phyloP scores from a whole-genome alignment of 2,888 invertebrate genomes.

The Clivina fossor region DNA sequence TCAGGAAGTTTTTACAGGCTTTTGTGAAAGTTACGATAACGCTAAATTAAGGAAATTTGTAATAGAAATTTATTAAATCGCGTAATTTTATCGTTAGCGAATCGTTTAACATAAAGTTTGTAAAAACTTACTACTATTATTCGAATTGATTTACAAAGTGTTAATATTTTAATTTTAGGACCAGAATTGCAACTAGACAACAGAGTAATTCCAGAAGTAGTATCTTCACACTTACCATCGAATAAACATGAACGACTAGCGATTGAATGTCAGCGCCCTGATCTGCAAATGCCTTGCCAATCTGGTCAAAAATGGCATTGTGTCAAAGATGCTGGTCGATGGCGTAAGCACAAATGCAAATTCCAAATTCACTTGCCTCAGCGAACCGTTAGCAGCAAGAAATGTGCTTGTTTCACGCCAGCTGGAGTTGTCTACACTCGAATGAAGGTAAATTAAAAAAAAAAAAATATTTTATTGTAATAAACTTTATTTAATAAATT shows the following conservation, averaged over 20 bases:
- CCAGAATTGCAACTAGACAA: slow-evolving; percentile 60
- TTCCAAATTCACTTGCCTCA: slow-evolving; percentile 52
- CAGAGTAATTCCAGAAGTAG: slow-evolving; percentile 57
- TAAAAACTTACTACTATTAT: too few relatives aligned
- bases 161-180: slow-evolving; percentile 41
- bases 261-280: slow-evolving; percentile 79
- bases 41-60: too few relatives aligned
- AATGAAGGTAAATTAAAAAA: slow-evolving; percentile 59
- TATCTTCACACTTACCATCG: slow-evolving; percentile 47
- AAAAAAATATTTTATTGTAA: too few relatives aligned
- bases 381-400: slow-evolving; percentile 52
- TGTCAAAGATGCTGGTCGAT: slow-evolving; percentile 74
- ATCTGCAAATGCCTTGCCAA: slow-evolving; percentile 79
- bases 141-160: background rate
- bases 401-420: slow-evolving; percentile 83
- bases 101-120: too few relatives aligned
- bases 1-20: too few relatives aligned
- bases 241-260: slow-evolving; percentile 75
- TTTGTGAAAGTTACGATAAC: too few relatives aligned
- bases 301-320: slow-evolving; percentile 85
- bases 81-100: too few relatives aligned
- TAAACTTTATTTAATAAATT: too few relatives aligned
- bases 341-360: slow-evolving; percentile 89
- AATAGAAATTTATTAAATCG: too few relatives aligned
- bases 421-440: slow-evolving; percentile 77